phyloP scores from a whole-genome alignment of 2,797 vertebrate species.

The Mormyrus proboscirostris region DNA sequence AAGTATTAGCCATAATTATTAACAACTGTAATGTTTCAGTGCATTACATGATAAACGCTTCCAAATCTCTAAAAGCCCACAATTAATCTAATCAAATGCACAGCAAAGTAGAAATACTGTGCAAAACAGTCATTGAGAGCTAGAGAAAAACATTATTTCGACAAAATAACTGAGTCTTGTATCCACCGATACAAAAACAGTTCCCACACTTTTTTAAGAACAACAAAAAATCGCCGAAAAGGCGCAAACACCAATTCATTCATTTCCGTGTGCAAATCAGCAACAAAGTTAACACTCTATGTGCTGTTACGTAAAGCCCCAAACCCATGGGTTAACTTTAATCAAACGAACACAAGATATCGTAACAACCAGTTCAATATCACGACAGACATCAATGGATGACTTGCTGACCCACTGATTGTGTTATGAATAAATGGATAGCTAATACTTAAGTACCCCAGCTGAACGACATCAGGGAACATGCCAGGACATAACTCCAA shows the following conservation, averaged over 20 bases:
- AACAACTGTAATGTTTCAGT: not conserved
- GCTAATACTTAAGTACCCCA: constrained; percentile 38
- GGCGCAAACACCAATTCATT: constrained; percentile 20
- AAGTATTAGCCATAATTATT: not conserved
- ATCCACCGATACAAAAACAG: not conserved
- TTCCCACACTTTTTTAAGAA: not conserved
- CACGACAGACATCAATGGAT: constrained; percentile 44
- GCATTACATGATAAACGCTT: not conserved
- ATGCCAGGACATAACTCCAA: not conserved
- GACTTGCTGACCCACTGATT: constrained; percentile 41
- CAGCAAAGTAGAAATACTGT: not conserved
- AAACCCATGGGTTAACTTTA: constrained; percentile 19
- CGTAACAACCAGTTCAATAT: constrained; percentile 48
- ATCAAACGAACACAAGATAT: constrained; percentile 45
- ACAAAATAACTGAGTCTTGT: not conserved
- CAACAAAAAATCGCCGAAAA: constrained; percentile 17
- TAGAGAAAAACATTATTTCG: not conserved
- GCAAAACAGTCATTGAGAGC: not conserved
- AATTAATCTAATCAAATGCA: not conserved
- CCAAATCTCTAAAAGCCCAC: not conserved
- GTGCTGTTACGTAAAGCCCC: not conserved
- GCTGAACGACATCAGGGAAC: constrained; percentile 34
- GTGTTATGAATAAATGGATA: constrained; percentile 42
- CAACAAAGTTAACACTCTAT: constrained; percentile 10
- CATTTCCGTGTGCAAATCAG: constrained; percentile 15